Evolutionary conservation across 2,797 vertebrate genomes (phyloP).

Genomic region (Dicrostonyx torquatus): DNA sequence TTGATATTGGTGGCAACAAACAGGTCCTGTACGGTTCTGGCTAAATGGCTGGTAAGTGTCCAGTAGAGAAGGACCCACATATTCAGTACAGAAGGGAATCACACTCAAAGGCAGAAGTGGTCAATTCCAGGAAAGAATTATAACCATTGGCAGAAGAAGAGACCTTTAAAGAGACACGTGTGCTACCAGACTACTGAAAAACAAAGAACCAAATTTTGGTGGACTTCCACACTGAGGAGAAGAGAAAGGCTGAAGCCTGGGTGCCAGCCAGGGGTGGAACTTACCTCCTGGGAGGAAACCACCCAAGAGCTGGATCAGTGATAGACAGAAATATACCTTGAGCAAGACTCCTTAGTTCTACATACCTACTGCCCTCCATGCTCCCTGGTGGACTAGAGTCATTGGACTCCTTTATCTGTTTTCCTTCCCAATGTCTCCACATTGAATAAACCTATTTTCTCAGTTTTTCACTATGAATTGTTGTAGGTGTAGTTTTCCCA

Average conservation of each 20-base stretch:
- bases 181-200: not conserved
- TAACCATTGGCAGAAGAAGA: not conserved
- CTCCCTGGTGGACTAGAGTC: not conserved
- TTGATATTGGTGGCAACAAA: not conserved
- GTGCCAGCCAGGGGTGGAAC: not conserved
- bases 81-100: not conserved
- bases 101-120: not conserved
- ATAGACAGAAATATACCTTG: not conserved
- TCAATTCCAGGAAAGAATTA: not conserved
- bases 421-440: not conserved
- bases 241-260: not conserved
- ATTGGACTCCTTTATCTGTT: not conserved
- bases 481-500: not conserved
- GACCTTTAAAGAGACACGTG: not conserved
- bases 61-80: not conserved
- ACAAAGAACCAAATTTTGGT: not conserved
- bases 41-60: not conserved
- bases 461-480: not conserved
- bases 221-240: not conserved
- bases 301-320: not conserved
- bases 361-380: not conserved
- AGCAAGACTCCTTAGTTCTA: not conserved
- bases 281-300: too few relatives aligned
- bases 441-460: not conserved
- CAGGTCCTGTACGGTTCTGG: not conserved